Evolutionary conservation across 2,113 vertebrate species (phyloP), one percentile per base, ranked within the genome.

Genomic region (Caretta caretta): DNA sequence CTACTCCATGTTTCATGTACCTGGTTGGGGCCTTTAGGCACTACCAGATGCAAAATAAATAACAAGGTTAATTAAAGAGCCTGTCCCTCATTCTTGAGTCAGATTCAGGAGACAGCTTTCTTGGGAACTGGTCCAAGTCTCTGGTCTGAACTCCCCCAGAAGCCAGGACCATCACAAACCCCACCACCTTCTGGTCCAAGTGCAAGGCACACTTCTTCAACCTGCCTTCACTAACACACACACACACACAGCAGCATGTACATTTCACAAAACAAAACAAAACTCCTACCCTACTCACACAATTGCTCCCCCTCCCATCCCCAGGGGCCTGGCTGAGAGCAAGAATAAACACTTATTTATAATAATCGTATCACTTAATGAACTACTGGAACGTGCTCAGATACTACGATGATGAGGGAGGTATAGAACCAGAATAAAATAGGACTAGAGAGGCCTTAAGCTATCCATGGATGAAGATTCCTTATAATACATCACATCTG

Each of bases 281-380:
- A 38, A 72, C 38, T 62, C 29, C 59, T 62, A 62, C 6, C 13
- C 29, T 62, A 62, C 59, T 22, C 19, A 72, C n/a, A 72, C n/a
- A 38, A 38, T 38, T 72, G 57, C 25, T 16, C 8, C 9, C 65
- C 16, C 38, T 42, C 38, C 16, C 35, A 7, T 4, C 35, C 35
- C 8, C 2, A 5, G 65, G 9, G 19, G 65, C 17, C 8, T 3
- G 9, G n/a, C 19, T 35, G n/a, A 72, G 10, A 92, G 19, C 0
- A 0, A 51, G 80, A 95, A 57, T 3, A 35, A 0, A 3, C 17
- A 42, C 5, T 42, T 42, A 42, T 42, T 42, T 42, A 42, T 42
- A 42, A 42, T 80, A 9, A 13, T 80, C 75, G 3, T 38, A 42
- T 69, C 13, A 54, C 54, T 12, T 42, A 57, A 57, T 27, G 56